Base-by-base conservation (phyloP, 1,140 invertebrate genomes). In the Macrostomum lignano region DNA sequence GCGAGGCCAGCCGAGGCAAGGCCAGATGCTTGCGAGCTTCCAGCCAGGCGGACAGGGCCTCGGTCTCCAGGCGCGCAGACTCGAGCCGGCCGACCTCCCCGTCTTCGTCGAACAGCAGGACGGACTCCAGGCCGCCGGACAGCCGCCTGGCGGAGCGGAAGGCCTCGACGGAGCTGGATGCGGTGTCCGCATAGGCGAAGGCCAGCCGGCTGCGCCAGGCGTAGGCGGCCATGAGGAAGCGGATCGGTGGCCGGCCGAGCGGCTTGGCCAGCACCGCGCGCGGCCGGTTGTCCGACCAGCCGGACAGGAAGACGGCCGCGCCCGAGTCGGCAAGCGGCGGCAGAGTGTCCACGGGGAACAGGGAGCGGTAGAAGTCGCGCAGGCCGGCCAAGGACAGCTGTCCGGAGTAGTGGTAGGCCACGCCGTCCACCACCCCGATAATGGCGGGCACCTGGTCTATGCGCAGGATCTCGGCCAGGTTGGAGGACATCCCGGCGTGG, bases 221-320 rank as follows among this genome's bases (percentile, higher is more conserved):
- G 54, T 72, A 84, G 1, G 79, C 79, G 22, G 72, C 67, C n/a
- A 82, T 63, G 33, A 86, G 57, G 56, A 88, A 88, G 28, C 81
- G 56, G 17, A 86, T 59, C 22, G 75, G 65, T 5, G 75, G 67
- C 3, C 65, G 63, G 34, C 68, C 67, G 38, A 69, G 63, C 29
- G 69, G 71, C 42, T 76, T 73, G 52, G 88, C 77, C 42, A 91
- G 71, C 21, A 91, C 53, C 17, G 72, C 77, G 34, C 81, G 66
- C 24, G 91, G 74, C 52, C 69, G 66, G 54, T 91, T 91, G 56
- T 91, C 81, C 5, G 17, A 29, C 72, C 81, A 91, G 19, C 75
- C 74, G 33, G 65, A 66, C 0, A 91, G 58, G 49, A 88, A 91
- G 3, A 35, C 11, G 20, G 10, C 9, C 22, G 36, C 7, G 6